Conservation (phyloP, 2,797 vertebrate genomes). For the Potorous gilbertii region DNA sequence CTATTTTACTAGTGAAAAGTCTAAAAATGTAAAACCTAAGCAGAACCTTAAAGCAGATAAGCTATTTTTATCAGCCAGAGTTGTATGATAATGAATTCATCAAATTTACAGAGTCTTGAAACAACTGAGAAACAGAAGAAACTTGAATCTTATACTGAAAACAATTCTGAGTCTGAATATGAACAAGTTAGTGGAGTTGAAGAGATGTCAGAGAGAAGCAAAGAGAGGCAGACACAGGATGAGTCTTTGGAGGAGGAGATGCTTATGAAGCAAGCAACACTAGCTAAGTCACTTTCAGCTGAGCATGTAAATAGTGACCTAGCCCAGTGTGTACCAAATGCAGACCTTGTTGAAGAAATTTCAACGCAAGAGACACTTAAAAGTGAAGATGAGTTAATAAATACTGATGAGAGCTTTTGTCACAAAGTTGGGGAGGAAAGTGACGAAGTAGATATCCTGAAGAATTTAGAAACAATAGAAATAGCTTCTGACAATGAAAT, state of each 20-base stretch:
- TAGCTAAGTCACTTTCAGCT: constrained; percentile 80
- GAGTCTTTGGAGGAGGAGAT: constrained; percentile 70
- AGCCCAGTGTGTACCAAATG: constrained; percentile 48
- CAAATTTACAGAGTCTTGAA: constrained; percentile 69
- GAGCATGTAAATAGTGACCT: constrained; percentile 66
- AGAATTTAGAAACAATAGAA: constrained; percentile 61
- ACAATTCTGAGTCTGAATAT: constrained; percentile 60
- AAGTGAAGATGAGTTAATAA: not conserved
- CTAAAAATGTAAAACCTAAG: constrained; percentile 70
- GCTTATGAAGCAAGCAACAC: constrained; percentile 58
- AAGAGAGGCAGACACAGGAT: constrained; percentile 68
- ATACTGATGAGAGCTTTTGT: not conserved
- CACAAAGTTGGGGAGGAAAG: constrained; percentile 52
- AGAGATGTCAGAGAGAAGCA: constrained; percentile 65
- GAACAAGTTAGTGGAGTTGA: constrained; percentile 65
- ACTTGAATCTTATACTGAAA: constrained; percentile 62
- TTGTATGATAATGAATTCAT: constrained; percentile 70
- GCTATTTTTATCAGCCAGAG: constrained; percentile 70
- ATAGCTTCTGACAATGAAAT: constrained; percentile 68
- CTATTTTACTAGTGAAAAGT: constrained; percentile 63
- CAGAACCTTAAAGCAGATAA: constrained; percentile 73
- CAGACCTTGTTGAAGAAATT: constrained; percentile 20
- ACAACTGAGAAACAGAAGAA: constrained; percentile 63
- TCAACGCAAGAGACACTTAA: constrained; percentile 45
- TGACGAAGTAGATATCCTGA: constrained; percentile 49